Percentiles rank a stretch among this genome's conserved stretches.
Evolutionary conservation across 2,113 vertebrate genomes (phyloP).

Genomic region (Puffinus mauretanicus): DNA sequence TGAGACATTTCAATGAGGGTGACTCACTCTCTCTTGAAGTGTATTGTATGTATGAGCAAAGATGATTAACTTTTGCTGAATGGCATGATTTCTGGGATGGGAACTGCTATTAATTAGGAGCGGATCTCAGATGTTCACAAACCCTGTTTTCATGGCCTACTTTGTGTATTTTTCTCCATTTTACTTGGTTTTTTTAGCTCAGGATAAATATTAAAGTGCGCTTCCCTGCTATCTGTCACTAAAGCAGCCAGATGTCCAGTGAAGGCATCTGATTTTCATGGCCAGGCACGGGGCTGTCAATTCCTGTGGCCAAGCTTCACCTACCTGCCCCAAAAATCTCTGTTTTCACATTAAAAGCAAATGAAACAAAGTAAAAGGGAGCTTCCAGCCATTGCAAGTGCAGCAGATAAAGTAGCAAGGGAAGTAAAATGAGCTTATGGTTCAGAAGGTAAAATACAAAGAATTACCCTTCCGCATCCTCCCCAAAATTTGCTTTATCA

Average conservation of each 20-base stretch:
- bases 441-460: not conserved
- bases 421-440: not conserved
- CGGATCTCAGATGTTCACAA: constrained; percentile 50
- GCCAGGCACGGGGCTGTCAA: not conserved
- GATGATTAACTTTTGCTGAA: constrained; percentile 71
- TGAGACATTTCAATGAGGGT: constrained; percentile 60
- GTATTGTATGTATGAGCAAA: constrained; percentile 61
- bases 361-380: not conserved
- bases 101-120: constrained; percentile 64
- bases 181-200: not conserved
- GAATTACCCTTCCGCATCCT: not conserved
- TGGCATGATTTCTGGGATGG: constrained; percentile 63
- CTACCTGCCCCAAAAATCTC: not conserved
- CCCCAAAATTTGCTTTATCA: not conserved
- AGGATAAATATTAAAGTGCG: not conserved
- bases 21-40: constrained; percentile 66
- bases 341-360: not conserved
- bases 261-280: not conserved
- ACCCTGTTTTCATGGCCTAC: constrained; percentile 41
- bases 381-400: not conserved
- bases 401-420: not conserved
- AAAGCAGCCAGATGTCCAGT: not conserved
- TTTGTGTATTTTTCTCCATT: constrained; percentile 43
- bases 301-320: not conserved
- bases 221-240: not conserved